These are phyloP conservation scores for Myripristis jacobus DNA, from an alignment of 2,797 vertebrate genomes.

Conservation along the genomic window DNA sequence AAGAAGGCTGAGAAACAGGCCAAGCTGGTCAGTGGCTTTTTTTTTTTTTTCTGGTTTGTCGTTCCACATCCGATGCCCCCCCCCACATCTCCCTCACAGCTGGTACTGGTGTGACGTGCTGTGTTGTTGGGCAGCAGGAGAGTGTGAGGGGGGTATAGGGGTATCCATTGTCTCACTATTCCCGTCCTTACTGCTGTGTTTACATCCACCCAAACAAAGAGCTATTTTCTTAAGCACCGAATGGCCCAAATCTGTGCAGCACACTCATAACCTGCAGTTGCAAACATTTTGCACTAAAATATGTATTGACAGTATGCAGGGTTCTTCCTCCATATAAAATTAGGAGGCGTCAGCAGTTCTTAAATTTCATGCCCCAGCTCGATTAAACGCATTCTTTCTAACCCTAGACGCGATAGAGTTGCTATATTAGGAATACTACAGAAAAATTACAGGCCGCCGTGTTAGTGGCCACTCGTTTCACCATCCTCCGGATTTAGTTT, in stretches of 20 bases:
- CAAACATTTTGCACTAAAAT: background rate
- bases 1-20: conserved; percentile 89
- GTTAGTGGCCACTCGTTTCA: too few relatives aligned
- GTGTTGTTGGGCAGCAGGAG: conserved; percentile 55
- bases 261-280: background rate
- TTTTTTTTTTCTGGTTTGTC: conserved; percentile 40
- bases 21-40: conserved; percentile 78
- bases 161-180: conserved; percentile 81
- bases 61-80: conserved; percentile 56
- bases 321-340: too few relatives aligned
- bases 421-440: too few relatives aligned
- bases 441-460: too few relatives aligned
- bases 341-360: too few relatives aligned
- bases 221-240: conserved; percentile 61
- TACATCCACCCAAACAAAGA: conserved; percentile 75
- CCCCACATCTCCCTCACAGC: conserved; percentile 47
- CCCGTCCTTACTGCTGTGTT: conserved; percentile 77
- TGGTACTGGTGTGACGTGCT: conserved; percentile 65
- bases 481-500: too few relatives aligned
- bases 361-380: too few relatives aligned
- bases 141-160: conserved; percentile 40
- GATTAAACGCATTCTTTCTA: too few relatives aligned
- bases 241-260: conserved; percentile 17
- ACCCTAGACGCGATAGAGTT: too few relatives aligned
- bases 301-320: too few relatives aligned